Conservation (phyloP, 2,797 vertebrate species). For the Discoglossus pictus region DNA sequence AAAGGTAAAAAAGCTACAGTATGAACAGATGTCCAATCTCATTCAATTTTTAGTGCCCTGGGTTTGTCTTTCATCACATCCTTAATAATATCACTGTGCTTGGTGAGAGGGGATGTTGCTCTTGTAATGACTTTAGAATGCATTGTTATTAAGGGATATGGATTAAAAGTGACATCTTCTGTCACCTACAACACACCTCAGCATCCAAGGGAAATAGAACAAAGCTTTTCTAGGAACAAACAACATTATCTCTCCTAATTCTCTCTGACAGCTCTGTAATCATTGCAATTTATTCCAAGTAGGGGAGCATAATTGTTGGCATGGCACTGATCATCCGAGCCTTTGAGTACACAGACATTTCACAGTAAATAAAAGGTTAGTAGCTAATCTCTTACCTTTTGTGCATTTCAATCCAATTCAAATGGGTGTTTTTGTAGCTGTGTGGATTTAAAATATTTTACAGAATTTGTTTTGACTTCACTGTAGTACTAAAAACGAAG, state of each 20-base stretch:
- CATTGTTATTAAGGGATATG: conserved; percentile 13
- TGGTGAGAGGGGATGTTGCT: conserved; percentile 1
- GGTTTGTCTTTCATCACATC: conserved; percentile 18
- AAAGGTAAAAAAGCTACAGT: too few species aligned
- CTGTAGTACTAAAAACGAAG: too few species aligned
- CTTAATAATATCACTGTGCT: conserved; percentile 13
- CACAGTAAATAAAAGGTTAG: neutral
- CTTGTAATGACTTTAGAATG: conserved; percentile 18
- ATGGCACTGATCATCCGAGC: conserved; percentile 12
- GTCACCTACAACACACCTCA: conserved; percentile 7
- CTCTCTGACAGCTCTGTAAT: conserved; percentile 41
- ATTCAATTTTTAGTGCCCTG: too few species aligned
- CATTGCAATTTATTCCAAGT: conserved; percentile 40
- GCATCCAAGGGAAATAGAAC: conserved; percentile 4
- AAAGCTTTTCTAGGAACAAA: conserved; percentile 25
- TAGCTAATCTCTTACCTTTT: too few species aligned
- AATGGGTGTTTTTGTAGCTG: neutral
- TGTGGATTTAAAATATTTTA: neutral
- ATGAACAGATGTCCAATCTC: too few species aligned
- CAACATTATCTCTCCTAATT: conserved; percentile 44
- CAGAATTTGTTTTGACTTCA: too few species aligned
- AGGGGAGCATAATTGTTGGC: conserved; percentile 25
- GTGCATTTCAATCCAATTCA: too few species aligned
- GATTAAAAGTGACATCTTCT: conserved; percentile 33
- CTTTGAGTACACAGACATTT: conserved; percentile 6